Percentiles rank a stretch among this genome's conserved stretches.
Conservation (phyloP, 2,113 vertebrate genomes). For the Boulengeromyrus knoepffleri region DNA sequence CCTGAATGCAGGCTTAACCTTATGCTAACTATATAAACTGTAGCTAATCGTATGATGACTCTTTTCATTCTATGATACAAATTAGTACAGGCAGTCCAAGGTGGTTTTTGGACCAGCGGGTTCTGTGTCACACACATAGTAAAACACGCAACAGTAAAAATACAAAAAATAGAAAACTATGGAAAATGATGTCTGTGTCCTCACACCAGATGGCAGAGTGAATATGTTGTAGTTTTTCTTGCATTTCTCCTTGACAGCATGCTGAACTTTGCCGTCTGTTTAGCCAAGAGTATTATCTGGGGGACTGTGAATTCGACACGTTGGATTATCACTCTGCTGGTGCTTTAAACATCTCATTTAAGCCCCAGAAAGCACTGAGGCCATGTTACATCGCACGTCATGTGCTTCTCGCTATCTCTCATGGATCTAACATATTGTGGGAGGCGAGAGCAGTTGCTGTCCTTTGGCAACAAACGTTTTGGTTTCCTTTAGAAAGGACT, state of each 20-base stretch:
- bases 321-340: neutral
- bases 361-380: neutral
- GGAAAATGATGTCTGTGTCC: neutral
- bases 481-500: conserved; percentile 31
- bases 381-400: neutral
- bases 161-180: neutral
- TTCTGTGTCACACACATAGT: neutral
- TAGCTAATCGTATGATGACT: neutral
- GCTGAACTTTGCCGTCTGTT: neutral
- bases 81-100: neutral
- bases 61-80: neutral
- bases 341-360: neutral
- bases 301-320: neutral
- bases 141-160: neutral
- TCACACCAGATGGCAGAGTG: neutral
- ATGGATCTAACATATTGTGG: neutral
- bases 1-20: neutral
- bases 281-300: neutral
- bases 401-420: neutral
- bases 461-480: neutral
- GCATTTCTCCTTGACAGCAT: neutral
- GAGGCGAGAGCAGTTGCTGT: neutral
- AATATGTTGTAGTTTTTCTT: neutral
- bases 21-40: neutral
- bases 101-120: neutral